Percentiles rank a stretch among this genome's conserved stretches.
phyloP scores from a whole-genome alignment of 2,888 invertebrate genomes.

The Corbicula japonica region DNA sequence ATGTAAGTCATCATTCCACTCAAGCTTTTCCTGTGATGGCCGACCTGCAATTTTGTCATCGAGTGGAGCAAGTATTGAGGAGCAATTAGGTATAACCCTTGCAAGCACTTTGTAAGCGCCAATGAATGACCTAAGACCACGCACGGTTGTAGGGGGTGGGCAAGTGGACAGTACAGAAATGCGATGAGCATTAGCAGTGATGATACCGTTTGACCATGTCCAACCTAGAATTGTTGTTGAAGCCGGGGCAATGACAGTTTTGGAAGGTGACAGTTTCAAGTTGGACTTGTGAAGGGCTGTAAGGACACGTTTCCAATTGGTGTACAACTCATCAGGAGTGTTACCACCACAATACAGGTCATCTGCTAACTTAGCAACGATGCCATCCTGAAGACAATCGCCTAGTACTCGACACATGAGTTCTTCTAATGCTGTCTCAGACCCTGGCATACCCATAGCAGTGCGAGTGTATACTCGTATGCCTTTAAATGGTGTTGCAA shows the following conservation, averaged over 20 bases:
- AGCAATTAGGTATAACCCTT: slow-evolving; percentile 46
- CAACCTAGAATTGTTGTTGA: slow-evolving; percentile 59
- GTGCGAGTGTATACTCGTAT: slow-evolving; percentile 32
- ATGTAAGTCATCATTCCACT: slow-evolving; percentile 50
- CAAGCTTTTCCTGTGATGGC: slow-evolving; percentile 50
- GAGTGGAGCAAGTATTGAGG: slow-evolving; percentile 40
- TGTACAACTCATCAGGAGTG: slow-evolving; percentile 43
- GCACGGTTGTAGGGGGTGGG: slow-evolving; percentile 38
- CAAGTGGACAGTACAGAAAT: slow-evolving; percentile 48
- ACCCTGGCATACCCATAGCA: slow-evolving; percentile 67
- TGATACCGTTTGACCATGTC: slow-evolving; percentile 47
- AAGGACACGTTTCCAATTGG: slow-evolving; percentile 54
- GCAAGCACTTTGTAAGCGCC: slow-evolving; percentile 63
- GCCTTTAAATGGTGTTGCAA: slow-evolving; percentile 47
- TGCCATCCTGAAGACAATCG: slow-evolving; percentile 49
- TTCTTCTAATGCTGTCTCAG: slow-evolving; percentile 51
- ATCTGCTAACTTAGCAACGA: slow-evolving; percentile 62
- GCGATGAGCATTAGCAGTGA: slow-evolving; percentile 48
- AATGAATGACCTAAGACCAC: slow-evolving; percentile 52
- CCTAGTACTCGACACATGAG: slow-evolving; percentile 12
- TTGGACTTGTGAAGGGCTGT: slow-evolving; percentile 47
- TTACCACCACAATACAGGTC: slow-evolving; percentile 66
- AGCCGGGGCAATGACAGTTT: slow-evolving; percentile 51
- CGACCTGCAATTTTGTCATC: slow-evolving; percentile 51
- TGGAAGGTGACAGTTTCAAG: slow-evolving; percentile 50